Evolutionary conservation across 2,888 invertebrate genomes (phyloP), one percentile per base, ranked within the genome.

Genomic region (Panzeria rudis): DNA sequence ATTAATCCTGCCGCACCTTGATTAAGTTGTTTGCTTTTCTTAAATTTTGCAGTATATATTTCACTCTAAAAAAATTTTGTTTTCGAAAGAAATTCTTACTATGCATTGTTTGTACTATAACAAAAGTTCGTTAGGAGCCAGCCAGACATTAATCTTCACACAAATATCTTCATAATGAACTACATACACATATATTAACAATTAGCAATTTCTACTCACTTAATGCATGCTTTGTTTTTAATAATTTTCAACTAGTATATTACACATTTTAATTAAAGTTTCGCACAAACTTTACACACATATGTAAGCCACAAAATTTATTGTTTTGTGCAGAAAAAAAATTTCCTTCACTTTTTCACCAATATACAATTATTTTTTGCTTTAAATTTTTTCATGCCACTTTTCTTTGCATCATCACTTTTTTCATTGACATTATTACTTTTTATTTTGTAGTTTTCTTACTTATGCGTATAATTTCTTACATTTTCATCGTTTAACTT

Each of bases 1-100:
- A 79, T 79, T 75, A 84, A 71, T 79, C 75, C 79, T 79, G 71
- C 71, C 80, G 75, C 84, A 80, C 79, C 84, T 79, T 84, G 75
- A 44, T 15, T 68, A 35, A 23, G 7, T 9, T 32, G 54, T 68
- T 69, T 38, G 23, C 35, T 35, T 41, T 25, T 5, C 25, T 50
- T 41, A 17, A 52, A 62, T 64, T 38, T 35, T 69, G 1, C 8
- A 17, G 0, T 29, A 29, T 4, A n/a, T 29, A 56, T 23, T 41
- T 64, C 2, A 25, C 29, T 17, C 17, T 13, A 59, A 15, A 32
- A 47, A 23, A 23, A 23, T 77, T 9, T 5, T 35, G 7, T 17
- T 69, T 59, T 38, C 35, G 6, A 38, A 15, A 23, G n/a, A 20
- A 23, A 23, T 41, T 15, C 23, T 47, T 32, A 4, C 17, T 41